Evolutionary conservation across 2,797 vertebrate species (phyloP).

Genomic region (Arnoldichthys spilopterus): DNA sequence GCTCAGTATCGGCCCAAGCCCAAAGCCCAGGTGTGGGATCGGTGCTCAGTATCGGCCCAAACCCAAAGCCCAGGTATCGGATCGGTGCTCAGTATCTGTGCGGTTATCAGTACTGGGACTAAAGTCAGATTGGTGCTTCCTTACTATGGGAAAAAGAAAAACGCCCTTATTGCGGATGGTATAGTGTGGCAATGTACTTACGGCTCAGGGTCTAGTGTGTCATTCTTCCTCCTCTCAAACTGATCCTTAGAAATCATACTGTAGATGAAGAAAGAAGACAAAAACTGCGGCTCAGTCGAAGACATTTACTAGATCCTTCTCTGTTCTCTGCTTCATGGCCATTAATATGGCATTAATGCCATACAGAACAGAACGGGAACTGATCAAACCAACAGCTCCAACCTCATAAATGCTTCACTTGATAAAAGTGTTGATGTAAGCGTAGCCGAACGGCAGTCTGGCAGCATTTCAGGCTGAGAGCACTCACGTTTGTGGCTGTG

Average conservation of each 20-base stretch:
- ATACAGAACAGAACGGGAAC: too few species aligned
- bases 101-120: too few species aligned
- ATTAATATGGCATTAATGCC: too few species aligned
- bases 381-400: too few species aligned
- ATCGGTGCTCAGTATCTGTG: too few species aligned
- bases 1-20: too few species aligned
- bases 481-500: constrained; percentile 98
- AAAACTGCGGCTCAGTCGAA: background rate
- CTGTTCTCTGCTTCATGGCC: too few species aligned
- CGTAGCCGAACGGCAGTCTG: background rate
- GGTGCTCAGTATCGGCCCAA: too few species aligned
- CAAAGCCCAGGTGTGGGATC: too few species aligned
- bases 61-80: too few species aligned
- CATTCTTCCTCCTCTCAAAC: constrained; percentile 99
- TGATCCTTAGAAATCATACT: constrained; percentile 99
- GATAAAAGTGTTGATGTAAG: background rate
- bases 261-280: background rate
- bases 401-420: background rate
- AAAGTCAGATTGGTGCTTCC: too few species aligned
- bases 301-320: too few species aligned
- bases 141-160: constrained; percentile 1
- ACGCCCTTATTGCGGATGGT: background rate
- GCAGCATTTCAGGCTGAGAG: background rate
- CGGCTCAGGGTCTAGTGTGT: constrained; percentile 97
- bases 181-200: constrained; percentile 76